Evolutionary conservation across 1,140 invertebrate genomes (phyloP).

Genomic region (Apis dorsata): DNA sequence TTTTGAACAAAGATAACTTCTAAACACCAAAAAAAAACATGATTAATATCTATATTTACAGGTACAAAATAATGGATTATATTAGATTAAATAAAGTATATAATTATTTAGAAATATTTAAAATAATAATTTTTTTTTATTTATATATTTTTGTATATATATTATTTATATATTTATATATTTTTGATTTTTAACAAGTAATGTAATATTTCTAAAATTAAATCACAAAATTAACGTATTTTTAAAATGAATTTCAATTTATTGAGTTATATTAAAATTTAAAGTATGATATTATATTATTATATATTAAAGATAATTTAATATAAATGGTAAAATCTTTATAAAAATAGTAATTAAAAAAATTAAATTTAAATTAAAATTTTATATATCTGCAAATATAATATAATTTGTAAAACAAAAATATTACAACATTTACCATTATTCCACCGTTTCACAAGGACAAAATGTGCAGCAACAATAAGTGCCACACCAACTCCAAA

Average conservation of each 20-base stretch:
- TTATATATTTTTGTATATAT: not conserved
- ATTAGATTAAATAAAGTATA: not conserved
- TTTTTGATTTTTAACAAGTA: not conserved
- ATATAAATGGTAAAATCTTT: constrained; percentile 1
- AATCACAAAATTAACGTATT: not conserved
- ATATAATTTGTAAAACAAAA: constrained; percentile 25
- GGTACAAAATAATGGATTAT: not conserved
- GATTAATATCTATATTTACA: constrained; percentile 23
- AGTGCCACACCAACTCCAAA: constrained; percentile 88
- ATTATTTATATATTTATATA: not conserved
- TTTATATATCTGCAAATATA: not conserved
- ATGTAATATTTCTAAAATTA: not conserved
- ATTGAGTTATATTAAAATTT: not conserved
- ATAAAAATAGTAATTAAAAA: not conserved
- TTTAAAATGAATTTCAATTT: not conserved
- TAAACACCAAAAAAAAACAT: constrained; percentile 34
- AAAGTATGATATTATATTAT: not conserved
- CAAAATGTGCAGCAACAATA: constrained; percentile 88
- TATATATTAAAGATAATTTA: not conserved
- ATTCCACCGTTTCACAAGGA: constrained; percentile 82
- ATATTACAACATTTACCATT: constrained; percentile 71
- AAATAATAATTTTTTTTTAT: not conserved
- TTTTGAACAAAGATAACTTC: constrained; percentile 34
- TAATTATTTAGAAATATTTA: not conserved
- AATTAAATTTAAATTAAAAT: too few species aligned